Base-by-base conservation (phyloP, 2,113 vertebrate species). In the Protomyctophum bolini region DNA sequence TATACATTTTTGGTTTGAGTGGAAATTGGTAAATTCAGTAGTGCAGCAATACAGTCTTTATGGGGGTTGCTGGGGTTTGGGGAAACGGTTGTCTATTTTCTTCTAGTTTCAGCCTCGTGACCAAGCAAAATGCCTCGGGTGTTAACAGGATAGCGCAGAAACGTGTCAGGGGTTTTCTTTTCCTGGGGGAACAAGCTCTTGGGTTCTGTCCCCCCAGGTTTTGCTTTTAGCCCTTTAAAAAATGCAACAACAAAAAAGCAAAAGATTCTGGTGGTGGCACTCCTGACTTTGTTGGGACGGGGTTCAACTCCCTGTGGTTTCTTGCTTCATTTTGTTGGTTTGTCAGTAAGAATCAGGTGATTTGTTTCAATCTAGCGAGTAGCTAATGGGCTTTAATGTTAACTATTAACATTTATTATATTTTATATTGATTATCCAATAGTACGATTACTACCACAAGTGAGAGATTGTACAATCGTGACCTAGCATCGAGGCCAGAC, bases 191-290 rank as follows among this genome's bases (percentile, higher is more conserved):
- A 96, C 94, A 96, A 91, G 0, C 0, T 15, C 14, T n/a, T 9
- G 15, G 1, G 12, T 7, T 61, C 90, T 96, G 94, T 96, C 97
- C 89, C 93, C 93, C 90, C 96, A 97, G 93, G 95, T 97, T 97
- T 97, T 97, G 96, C 96, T 97, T 97, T 96, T 95, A 83, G 68
- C 81, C 95, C 88, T 91, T 83, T 65, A 45, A 50, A 61, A 77
- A 78, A 88, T 6, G 88, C 75, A 87, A 75, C 79, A 84, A 88
- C 86, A 95, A 96, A 97, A 97, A 97, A 97, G 96, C 96, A 97
- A 97, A 97, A 97, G 95, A 94, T 92, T 84, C 95, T 84, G 95
- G 95, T 97, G 94, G 92, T 90, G 96, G 96, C 95, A 96, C 96
- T 96, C 94, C 95, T 94, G 95, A 89, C 79, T 80, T 68, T 80